Evolutionary conservation across 2,888 invertebrate species (phyloP), one percentile per base, ranked within the genome.

Genomic region (Xylota segnis): DNA sequence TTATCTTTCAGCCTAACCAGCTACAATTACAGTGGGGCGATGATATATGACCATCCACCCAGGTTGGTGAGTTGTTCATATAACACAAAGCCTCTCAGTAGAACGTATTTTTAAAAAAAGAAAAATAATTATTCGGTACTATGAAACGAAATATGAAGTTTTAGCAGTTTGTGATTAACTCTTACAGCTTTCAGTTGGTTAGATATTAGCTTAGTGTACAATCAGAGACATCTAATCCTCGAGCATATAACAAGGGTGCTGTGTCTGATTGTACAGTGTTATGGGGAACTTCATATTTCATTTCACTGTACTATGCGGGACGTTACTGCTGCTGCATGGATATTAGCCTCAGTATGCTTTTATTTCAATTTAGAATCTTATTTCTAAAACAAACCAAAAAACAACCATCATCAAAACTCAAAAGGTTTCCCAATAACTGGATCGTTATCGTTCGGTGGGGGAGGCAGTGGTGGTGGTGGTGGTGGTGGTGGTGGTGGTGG

Each of bases 381-480:
- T 72, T 81, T 77, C 16, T 84, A 75, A 79, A 70, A 79, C 18
- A 70, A 66, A 70, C 37, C 40, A 61, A 61, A 59, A 63, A 52
- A 70, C 61, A 63, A 74, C 50, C 12, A 45, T 45, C 75, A 65
- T 74, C 58, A 79, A 27, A 56, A 75, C 63, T 61, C 32, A 75
- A 66, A 86, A 87, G 88, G 81, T 84, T 87, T 79, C 61, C 81
- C 88, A 27, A 86, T 88, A 68, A 89, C 87, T 74, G 88, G 88
- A 34, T 88, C 88, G 10, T 37, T 89, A 50, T 88, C 87, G 29
- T 88, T 88, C 58, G 81, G 87, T 5, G 72, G 82, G 12, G 65
- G 50, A 59, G 29, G 37, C 7, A 18, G 23, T 2, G 37, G 18
- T 23, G 47, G 52, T 2, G 18, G 23, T 5, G 32, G 63, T 0